These are phyloP conservation scores for Bicyclus anynana DNA, from an alignment of 1,140 invertebrate species.

Conservation along the genomic window DNA sequence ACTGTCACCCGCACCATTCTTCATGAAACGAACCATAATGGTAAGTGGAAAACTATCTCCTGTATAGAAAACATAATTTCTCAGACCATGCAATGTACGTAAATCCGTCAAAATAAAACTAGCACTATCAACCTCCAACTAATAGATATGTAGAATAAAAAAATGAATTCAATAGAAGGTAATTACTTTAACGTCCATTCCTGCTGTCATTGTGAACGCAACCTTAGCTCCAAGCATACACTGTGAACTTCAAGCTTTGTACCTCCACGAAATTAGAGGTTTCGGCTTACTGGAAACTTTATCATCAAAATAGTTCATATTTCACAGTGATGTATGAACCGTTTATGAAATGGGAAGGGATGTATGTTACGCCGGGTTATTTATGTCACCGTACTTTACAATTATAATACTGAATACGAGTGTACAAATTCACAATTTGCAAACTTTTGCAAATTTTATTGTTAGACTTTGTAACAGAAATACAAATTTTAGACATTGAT, in stretches of 20 bases:
- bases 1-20: no score
- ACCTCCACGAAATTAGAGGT: conserved; percentile 11
- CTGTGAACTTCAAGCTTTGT: conserved; percentile 15
- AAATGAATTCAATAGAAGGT: no score
- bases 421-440: neutral
- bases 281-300: conserved; percentile 15
- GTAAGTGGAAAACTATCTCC: no score
- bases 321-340: neutral
- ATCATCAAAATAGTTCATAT: conserved; percentile 2
- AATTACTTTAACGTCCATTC: no score
- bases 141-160: no score
- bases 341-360: neutral
- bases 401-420: neutral
- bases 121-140: no score
- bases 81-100: no score
- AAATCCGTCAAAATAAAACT: no score
- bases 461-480: no score
- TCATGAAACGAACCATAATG: no score
- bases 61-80: no score
- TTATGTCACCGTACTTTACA: neutral
- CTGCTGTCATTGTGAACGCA: neutral
- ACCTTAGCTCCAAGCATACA: conserved; percentile 1
- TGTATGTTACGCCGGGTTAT: neutral
- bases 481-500: no score
- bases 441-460: neutral